phyloP scores from a whole-genome alignment of 2,113 vertebrate species.

The Pedetes capensis region DNA sequence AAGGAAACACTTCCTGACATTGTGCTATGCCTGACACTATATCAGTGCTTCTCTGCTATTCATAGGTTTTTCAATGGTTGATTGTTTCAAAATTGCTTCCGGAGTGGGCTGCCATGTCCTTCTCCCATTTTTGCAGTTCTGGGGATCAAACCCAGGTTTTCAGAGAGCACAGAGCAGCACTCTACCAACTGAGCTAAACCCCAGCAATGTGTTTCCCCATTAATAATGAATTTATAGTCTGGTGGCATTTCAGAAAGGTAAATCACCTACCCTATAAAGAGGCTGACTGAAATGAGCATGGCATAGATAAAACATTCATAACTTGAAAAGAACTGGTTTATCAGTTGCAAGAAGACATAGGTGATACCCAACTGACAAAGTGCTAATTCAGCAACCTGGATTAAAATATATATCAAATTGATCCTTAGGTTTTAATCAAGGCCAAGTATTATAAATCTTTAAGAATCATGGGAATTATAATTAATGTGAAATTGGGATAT shows the following conservation, averaged over 20 bases:
- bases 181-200: too few species aligned
- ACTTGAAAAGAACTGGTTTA: neutral
- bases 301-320: neutral
- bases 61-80: too few species aligned
- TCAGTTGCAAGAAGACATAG: neutral
- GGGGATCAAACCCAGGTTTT: too few species aligned
- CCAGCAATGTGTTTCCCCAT: too few species aligned
- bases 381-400: neutral
- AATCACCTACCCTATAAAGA: neutral
- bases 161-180: too few species aligned
- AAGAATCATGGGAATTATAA: neutral
- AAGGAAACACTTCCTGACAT: too few species aligned
- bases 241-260: neutral
- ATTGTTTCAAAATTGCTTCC: too few species aligned
- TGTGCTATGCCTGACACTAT: too few species aligned
- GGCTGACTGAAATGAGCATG: neutral
- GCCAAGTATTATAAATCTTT: neutral
- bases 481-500: neutral
- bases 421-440: neutral
- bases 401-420: neutral
- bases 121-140: too few species aligned
- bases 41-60: too few species aligned
- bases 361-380: neutral
- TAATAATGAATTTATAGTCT: neutral
- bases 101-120: too few species aligned